These are phyloP conservation scores for Amphilophus citrinellus DNA, from an alignment of 2,113 vertebrate genomes.

Conservation along the genomic window DNA sequence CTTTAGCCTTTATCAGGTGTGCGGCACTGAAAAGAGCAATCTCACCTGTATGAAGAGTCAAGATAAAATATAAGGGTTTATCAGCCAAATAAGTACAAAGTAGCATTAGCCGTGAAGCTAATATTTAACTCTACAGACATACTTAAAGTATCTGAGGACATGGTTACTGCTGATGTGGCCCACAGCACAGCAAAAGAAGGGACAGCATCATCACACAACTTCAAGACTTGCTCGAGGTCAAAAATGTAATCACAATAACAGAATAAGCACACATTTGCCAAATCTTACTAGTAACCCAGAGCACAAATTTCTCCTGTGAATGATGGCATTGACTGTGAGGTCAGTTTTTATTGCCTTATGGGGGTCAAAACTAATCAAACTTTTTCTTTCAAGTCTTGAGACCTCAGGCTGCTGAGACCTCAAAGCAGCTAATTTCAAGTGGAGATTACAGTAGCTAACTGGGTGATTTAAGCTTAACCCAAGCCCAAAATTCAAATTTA, in stretches of 20 bases:
- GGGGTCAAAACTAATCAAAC: constrained; percentile 5
- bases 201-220: neutral
- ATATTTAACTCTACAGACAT: no score
- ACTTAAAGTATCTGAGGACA: neutral
- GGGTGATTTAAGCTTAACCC: neutral
- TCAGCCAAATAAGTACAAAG: neutral
- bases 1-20: neutral
- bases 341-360: neutral
- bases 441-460: neutral
- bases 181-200: rapidly evolving
- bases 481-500: neutral
- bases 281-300: neutral
- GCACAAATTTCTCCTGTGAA: constrained; percentile 3
- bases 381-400: neutral
- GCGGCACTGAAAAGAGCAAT: neutral
- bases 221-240: neutral
- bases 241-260: neutral
- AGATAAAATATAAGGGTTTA: neutral
- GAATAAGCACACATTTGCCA: neutral
- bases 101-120: no score
- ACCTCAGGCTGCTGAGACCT: neutral
- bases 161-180: neutral
- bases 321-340: neutral
- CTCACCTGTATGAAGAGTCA: neutral
- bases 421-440: neutral